These are phyloP conservation scores for Oreotragus oreotragus DNA, from an alignment of 2,113 vertebrate genomes.

Conservation along the genomic window DNA sequence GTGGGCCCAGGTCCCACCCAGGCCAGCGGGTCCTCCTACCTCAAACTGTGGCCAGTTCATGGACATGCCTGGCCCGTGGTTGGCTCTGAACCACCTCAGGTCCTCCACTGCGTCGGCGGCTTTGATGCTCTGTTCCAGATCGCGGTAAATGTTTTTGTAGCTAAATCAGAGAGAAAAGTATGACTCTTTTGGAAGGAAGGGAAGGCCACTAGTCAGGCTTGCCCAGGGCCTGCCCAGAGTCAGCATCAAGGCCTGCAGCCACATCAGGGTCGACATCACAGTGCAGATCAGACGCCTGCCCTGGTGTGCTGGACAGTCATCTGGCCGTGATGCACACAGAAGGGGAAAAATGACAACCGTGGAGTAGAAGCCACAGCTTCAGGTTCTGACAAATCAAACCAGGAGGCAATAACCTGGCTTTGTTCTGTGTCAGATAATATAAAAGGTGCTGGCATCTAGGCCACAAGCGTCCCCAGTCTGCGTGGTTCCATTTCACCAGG, in stretches of 20 bases:
- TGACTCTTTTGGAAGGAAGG: not conserved
- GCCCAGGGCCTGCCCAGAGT: not conserved
- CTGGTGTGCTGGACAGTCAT: not conserved
- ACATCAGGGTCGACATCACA: fast-evolving
- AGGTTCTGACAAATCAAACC: not conserved
- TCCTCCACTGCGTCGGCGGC: conserved; percentile 91
- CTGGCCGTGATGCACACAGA: fast-evolving
- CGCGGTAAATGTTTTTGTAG: conserved; percentile 90
- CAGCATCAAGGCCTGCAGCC: not conserved
- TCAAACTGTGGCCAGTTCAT: conserved; percentile 99
- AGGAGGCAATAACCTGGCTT: not conserved
- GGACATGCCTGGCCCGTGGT: conserved; percentile 95
- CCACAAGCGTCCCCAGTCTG: fast-evolving
- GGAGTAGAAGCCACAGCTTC: not conserved
- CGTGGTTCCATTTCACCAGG: not conserved
- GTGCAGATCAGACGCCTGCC: fast-evolving
- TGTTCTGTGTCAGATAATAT: not conserved
- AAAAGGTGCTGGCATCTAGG: fast-evolving
- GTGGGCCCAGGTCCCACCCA: not conserved
- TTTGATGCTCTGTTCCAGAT: conserved; percentile 91
- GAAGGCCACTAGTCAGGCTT: not conserved
- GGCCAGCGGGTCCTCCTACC: conserved; percentile 78
- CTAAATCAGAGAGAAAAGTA: conserved; percentile 73
- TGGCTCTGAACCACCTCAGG: conserved; percentile 93
- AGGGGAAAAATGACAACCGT: fast-evolving